Percentiles rank a stretch among this genome's conserved stretches.
phyloP scores from a whole-genome alignment of 2,797 vertebrate species.

The Gadopsis marmoratus region DNA sequence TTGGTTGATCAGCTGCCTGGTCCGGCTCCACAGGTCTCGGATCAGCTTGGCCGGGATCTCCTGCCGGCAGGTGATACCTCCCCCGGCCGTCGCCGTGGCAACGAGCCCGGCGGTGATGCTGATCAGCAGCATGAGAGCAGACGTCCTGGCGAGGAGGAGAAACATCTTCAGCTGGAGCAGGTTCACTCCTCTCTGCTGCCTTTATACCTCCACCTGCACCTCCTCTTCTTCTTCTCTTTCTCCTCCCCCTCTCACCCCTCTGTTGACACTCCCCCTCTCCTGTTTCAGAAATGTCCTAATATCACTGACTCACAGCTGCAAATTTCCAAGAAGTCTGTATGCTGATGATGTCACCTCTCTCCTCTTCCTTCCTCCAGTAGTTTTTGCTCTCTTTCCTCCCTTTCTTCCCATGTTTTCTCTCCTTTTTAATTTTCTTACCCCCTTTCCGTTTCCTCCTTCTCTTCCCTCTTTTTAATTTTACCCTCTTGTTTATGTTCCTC shows the following conservation, averaged over 20 bases:
- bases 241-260: background rate
- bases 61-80: slow-evolving; percentile 42
- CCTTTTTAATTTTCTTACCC: too few relatives aligned
- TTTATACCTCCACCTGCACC: background rate
- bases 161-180: slow-evolving; percentile 58
- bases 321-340: slow-evolving; percentile 37
- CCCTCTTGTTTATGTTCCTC: background rate
- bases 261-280: slow-evolving; percentile 3
- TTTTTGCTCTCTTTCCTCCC: too few relatives aligned
- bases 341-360: slow-evolving; percentile 22
- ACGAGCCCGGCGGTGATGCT: background rate
- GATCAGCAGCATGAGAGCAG: slow-evolving; percentile 30
- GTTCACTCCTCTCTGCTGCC: too few relatives aligned
- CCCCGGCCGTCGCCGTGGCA: slow-evolving; percentile 1
- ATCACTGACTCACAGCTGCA: slow-evolving; percentile 33
- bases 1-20: slow-evolving; percentile 24
- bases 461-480: background rate
- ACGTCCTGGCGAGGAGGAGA: slow-evolving; percentile 42
- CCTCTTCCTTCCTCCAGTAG: background rate
- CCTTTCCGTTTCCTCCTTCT: too few relatives aligned
- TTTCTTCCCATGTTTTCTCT: too few relatives aligned
- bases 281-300: slow-evolving; percentile 29
- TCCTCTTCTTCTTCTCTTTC: too few relatives aligned
- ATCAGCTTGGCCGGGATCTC: slow-evolving; percentile 55
- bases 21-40: slow-evolving; percentile 66